Evolutionary conservation across 2,888 invertebrate genomes (phyloP).

Genomic region (Galeopsomyia nigrocyanea): DNA sequence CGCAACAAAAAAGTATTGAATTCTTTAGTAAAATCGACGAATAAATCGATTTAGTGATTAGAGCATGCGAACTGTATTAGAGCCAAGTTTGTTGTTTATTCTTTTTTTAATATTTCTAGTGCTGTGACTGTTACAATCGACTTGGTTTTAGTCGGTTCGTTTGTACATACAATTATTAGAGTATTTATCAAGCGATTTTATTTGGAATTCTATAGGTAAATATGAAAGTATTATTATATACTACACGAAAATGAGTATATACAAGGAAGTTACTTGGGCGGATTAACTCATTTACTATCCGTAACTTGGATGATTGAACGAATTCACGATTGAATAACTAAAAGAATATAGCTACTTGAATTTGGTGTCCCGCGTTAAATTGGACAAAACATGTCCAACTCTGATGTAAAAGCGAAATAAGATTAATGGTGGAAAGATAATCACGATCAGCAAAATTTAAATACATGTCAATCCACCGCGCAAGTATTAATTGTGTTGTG

Average conservation of each 20-base stretch:
- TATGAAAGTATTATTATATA: conserved; percentile 33
- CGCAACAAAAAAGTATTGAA: conserved; percentile 26
- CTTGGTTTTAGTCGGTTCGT: conserved; percentile 30
- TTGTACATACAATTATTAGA: conserved; percentile 26
- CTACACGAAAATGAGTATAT: conserved; percentile 20
- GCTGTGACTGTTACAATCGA: conserved; percentile 35
- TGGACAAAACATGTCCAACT: conserved; percentile 37
- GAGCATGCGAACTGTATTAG: conserved; percentile 14
- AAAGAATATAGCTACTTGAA: conserved; percentile 47
- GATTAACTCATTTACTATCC: conserved; percentile 1
- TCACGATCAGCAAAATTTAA: conserved; percentile 59
- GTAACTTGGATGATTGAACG: conserved; percentile 45
- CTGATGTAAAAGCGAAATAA: conserved; percentile 42
- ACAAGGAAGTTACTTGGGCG: conserved; percentile 12
- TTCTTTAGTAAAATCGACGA: conserved; percentile 35
- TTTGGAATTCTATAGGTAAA: conserved; percentile 30
- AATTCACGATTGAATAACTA: conserved; percentile 42
- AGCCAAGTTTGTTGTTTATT: conserved; percentile 41
- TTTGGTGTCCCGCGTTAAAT: conserved; percentile 42
- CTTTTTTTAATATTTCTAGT: conserved; percentile 40
- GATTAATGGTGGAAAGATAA: conserved; percentile 39
- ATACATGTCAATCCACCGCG: conserved; percentile 62
- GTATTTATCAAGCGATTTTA: conserved; percentile 39
- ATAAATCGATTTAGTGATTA: conserved; percentile 23
- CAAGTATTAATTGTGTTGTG: conserved; percentile 70